A percentile compares a stretch with the other conserved stretches of the same genome.
phyloP scores from a whole-genome alignment of 2,113 vertebrate genomes.

The Colossoma macropomum region DNA sequence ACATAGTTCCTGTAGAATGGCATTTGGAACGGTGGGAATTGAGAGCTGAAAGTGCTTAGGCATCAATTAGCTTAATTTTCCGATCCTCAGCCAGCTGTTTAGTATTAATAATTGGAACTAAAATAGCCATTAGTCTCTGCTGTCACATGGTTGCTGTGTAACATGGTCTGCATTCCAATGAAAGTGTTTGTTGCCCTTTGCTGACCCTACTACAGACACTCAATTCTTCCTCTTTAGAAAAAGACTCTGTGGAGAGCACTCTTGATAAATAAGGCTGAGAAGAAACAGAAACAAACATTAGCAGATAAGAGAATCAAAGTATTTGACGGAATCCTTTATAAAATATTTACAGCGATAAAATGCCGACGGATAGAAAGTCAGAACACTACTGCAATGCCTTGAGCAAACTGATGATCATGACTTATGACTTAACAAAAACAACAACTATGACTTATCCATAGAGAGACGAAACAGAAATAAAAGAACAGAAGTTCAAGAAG shows the following conservation, averaged over 20 bases:
- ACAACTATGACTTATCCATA: neutral
- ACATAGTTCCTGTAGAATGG: no score
- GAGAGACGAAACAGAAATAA: neutral
- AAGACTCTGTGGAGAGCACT: neutral
- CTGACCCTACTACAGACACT: slow-evolving; percentile 63
- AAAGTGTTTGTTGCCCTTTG: slow-evolving; percentile 63
- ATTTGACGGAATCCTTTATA: neutral
- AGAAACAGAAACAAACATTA: neutral
- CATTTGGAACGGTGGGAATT: no score
- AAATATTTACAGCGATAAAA: neutral
- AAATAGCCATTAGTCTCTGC: slow-evolving; percentile 70
- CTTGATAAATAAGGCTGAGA: neutral
- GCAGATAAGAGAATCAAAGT: neutral
- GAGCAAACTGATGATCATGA: neutral
- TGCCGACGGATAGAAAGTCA: neutral
- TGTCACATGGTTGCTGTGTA: slow-evolving; percentile 63
- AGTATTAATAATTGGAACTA: slow-evolving; percentile 52
- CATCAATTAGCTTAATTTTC: no score
- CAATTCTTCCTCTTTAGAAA: neutral
- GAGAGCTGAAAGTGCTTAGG: no score
- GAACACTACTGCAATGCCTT: neutral
- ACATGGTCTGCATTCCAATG: slow-evolving; percentile 63
- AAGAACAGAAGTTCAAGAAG: neutral
- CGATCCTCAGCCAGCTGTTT: no score
- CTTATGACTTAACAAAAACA: neutral